Conservation (phyloP, 1,140 invertebrate genomes). For the Rhagoletis pomonella region DNA sequence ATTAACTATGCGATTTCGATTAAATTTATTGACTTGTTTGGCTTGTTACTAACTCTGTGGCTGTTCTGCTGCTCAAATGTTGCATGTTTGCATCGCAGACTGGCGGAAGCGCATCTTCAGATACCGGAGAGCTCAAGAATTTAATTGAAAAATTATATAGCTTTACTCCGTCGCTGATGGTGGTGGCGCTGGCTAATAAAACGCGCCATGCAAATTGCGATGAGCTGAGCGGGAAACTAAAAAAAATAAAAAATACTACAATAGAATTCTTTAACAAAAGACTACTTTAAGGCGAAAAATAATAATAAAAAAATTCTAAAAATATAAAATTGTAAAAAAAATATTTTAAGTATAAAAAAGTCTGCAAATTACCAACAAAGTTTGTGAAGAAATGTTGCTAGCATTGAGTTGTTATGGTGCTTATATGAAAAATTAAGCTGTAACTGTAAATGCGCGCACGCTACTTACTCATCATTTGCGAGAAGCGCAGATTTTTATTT, state of each 20-base stretch:
- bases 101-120: conserved; percentile 3
- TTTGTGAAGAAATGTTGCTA: not conserved
- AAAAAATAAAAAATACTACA: not conserved
- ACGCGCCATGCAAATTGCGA: not conserved
- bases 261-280: no score
- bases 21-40: conserved; percentile 49
- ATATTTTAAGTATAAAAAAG: no score
- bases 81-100: not conserved
- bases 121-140: not conserved
- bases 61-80: not conserved
- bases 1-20: conserved; percentile 32
- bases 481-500: not conserved
- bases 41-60: not conserved
- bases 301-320: no score
- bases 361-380: not conserved
- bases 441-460: not conserved
- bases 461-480: not conserved
- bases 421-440: not conserved
- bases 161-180: not conserved
- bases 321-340: no score
- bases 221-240: not conserved
- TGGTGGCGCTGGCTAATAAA: not conserved
- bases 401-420: not conserved
- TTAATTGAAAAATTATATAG: conserved; percentile 19
- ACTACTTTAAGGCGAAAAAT: no score